Evolutionary conservation across 2,888 invertebrate genomes (phyloP), one percentile per base, ranked within the genome.

Genomic region (Andrena trimmerana): DNA sequence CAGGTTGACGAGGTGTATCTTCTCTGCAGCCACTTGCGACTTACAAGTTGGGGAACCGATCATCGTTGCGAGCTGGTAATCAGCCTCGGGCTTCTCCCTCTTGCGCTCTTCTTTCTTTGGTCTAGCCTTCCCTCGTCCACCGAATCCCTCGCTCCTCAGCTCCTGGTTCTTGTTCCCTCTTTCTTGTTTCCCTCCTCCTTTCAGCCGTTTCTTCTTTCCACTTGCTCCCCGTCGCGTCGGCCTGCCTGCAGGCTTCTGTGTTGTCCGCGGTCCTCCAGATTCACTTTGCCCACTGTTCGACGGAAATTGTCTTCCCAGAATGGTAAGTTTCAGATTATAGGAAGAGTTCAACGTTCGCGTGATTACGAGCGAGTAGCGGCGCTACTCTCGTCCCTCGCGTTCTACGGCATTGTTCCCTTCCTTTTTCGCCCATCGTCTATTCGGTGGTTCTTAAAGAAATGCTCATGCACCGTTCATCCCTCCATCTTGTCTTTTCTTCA

Each of bases 281-380:
- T 83, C 83, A 78, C 81, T 86, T 84, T 80, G 78, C 86, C 75
- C 82, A 77, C 78, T 78, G 76, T 84, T 81, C 82, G 65, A 88
- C 90, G 89, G 90, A 92, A 92, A 92, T 92, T 88, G 89, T 80
- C 88, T 93, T 92, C 92, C 86, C 66, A 88, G 92, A 93, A 93
- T 88, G 84, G 83, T 83, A 82, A 83, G 85, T 78, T 86, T 82
- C 85, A 90, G 90, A 90, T 91, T 91, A 89, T 90, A 88, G 88
- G 85, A 88, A 90, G 86, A 57, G 86, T 85, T 89, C 89, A 89
- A 85, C 82, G 84, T 67, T 87, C 88, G 78, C 57, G 74, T 73
- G 84, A 87, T 88, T 85, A 66, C 80, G 84, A 84, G 79, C 80
- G 70, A 69, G 78, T 73, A 73, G 74, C 73, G 65, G 72, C 71